Evolutionary conservation across 2,113 vertebrate genomes (phyloP), one percentile per base, ranked within the genome.

Genomic region (Zosterops pallidus): DNA sequence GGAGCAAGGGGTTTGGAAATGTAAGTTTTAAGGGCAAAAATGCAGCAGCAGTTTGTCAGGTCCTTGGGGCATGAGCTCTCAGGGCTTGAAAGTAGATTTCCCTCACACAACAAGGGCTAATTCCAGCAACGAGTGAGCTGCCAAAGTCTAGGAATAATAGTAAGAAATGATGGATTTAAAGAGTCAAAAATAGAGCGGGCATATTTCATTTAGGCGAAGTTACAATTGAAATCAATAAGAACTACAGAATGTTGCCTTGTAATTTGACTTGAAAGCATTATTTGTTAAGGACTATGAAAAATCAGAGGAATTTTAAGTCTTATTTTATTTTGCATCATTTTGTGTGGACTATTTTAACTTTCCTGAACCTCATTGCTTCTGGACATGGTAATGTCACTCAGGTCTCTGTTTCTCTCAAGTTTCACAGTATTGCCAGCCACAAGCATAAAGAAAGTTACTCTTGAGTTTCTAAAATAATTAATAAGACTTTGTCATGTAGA

Each of bases 121-220:
- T 57, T 2, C 2, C 13, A 57, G 39, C 3, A 2, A 46, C 9
- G 71, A 94, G 26, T 4, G 3, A 47, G 1, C 1, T 80, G 71
- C 14, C 23, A 17, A 63, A 86, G 35, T 59, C 79, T 18, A 23
- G 67, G 71, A 95, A 65, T 22, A 83, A 65, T 5, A 76, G 78
- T 25, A 57, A 88, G 68, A 77, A 87, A 87, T 95, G 75, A 95
- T 86, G 81, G 91, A 89, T 95, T 91, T 63, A 95, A 87, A 92
- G 87, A 85, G 75, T 90, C 29, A 39, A 91, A 91, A 77, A 28
- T 39, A 87, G 89, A 89, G 50, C 0, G 0, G 21, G 17, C 3
- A 14, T 33, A 59, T 92, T 94, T 87, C 91, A 83, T 88, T 92
- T 91, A 80, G 84, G 50, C 59, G 84, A 95, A 83, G 68, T 69